A percentile compares a stretch with the other conserved stretches of the same genome.
Conservation (phyloP, 2,888 invertebrate genomes). For the Hyppa rectilinea region DNA sequence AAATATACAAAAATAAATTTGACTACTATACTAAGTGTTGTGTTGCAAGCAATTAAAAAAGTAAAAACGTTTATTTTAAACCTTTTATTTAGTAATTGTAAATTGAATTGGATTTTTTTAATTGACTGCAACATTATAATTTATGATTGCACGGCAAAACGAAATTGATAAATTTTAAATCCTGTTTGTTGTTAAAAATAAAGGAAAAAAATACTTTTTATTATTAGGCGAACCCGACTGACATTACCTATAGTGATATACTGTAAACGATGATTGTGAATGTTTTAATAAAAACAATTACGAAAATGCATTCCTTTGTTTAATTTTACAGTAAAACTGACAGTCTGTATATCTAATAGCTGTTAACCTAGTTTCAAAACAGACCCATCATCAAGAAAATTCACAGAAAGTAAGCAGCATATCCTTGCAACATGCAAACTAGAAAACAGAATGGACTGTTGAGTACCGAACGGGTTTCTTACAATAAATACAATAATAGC, state of each 20-base stretch:
- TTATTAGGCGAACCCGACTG: slow-evolving; percentile 82
- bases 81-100: slow-evolving; percentile 31
- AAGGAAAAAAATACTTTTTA: slow-evolving; percentile 66
- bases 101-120: slow-evolving; percentile 51
- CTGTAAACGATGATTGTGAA: slow-evolving; percentile 80
- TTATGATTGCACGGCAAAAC: slow-evolving; percentile 55
- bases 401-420: neutral
- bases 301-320: slow-evolving; percentile 51
- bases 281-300: slow-evolving; percentile 80
- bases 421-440: too few relatives aligned
- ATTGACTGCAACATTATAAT: slow-evolving; percentile 64
- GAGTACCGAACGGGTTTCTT: too few relatives aligned
- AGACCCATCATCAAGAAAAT: neutral
- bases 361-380: neutral
- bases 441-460: too few relatives aligned
- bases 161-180: slow-evolving; percentile 68
- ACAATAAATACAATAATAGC: too few relatives aligned
- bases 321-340: slow-evolving; percentile 18
- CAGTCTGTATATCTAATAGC: too few relatives aligned
- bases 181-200: slow-evolving; percentile 76
- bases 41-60: slow-evolving; percentile 69
- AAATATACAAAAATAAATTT: slow-evolving; percentile 60
- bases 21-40: slow-evolving; percentile 48
- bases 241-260: slow-evolving; percentile 76
- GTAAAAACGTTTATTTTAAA: slow-evolving; percentile 21